These are phyloP conservation scores for Suillia variegata DNA, from an alignment of 2,888 invertebrate genomes.

Conservation along the genomic window DNA sequence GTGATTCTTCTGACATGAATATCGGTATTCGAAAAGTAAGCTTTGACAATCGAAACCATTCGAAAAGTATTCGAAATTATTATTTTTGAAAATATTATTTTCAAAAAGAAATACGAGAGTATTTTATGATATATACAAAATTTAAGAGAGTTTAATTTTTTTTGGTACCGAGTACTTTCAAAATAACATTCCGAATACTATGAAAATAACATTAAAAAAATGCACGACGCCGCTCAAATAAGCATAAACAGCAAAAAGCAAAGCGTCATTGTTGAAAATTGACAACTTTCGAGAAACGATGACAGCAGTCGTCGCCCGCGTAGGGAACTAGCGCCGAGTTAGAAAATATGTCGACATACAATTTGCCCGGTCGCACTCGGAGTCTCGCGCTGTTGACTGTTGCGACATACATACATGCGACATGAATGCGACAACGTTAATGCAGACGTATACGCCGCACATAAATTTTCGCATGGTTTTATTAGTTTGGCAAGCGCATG, in stretches of 20 bases:
- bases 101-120: background rate
- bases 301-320: too few relatives aligned
- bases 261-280: slow-evolving; percentile 3
- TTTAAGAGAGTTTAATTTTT: too few relatives aligned
- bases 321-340: background rate
- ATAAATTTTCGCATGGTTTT: slow-evolving; percentile 10
- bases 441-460: background rate
- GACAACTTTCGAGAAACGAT: slow-evolving; percentile 3
- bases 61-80: too few relatives aligned
- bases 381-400: background rate
- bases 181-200: background rate
- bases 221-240: background rate
- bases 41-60: too few relatives aligned
- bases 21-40: too few relatives aligned
- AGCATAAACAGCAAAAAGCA: background rate
- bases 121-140: too few relatives aligned
- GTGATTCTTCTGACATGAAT: too few relatives aligned
- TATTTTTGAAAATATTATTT: too few relatives aligned
- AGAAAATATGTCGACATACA: slow-evolving; percentile 15
- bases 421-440: too few relatives aligned
- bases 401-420: too few relatives aligned
- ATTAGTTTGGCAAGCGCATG: slow-evolving; percentile 12
- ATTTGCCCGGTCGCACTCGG: background rate
- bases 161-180: too few relatives aligned
- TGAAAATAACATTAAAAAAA: background rate